These are phyloP conservation scores for Enteromius paludinosus DNA, from an alignment of 2,797 vertebrate species.

Conservation along the genomic window DNA sequence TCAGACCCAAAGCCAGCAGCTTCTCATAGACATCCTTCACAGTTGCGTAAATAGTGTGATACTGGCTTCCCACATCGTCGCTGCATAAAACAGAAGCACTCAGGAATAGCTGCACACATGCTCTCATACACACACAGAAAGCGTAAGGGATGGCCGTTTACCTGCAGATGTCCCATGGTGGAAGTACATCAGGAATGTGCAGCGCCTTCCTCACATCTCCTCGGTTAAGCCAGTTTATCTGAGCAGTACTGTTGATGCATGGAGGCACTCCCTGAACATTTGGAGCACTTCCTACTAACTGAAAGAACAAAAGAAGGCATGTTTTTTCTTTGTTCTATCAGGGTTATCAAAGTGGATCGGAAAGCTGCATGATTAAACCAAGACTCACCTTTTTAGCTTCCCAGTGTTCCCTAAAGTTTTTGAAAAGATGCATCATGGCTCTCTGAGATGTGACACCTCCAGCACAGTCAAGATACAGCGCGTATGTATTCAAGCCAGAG, in stretches of 20 bases:
- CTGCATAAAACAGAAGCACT: conserved; percentile 56
- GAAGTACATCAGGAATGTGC: conserved; percentile 75
- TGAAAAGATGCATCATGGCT: conserved; percentile 75
- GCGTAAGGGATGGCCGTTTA: conserved; percentile 30
- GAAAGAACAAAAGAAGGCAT: conserved; percentile 1
- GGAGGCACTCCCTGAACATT: conserved; percentile 69
- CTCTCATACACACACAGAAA: not conserved
- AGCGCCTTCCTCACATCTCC: conserved; percentile 79
- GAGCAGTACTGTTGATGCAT: conserved; percentile 80
- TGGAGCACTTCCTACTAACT: conserved; percentile 44
- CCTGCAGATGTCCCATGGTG: conserved; percentile 81
- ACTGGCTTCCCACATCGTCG: conserved; percentile 65
- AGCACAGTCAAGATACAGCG: conserved; percentile 80
- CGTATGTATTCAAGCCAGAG: conserved; percentile 77
- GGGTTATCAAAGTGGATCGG: not conserved
- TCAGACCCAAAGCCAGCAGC: conserved; percentile 73
- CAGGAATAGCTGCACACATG: not conserved
- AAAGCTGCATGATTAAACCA: not conserved
- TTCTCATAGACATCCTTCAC: conserved; percentile 76
- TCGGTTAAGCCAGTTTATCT: conserved; percentile 78
- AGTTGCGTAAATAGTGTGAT: conserved; percentile 67
- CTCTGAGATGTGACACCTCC: conserved; percentile 67
- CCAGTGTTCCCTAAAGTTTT: conserved; percentile 61
- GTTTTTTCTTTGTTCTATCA: not conserved
- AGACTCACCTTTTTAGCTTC: conserved; percentile 59